Evolutionary conservation across 2,797 vertebrate species (phyloP), one percentile per base, ranked within the genome.

Genomic region (Eulemur coronatus): DNA sequence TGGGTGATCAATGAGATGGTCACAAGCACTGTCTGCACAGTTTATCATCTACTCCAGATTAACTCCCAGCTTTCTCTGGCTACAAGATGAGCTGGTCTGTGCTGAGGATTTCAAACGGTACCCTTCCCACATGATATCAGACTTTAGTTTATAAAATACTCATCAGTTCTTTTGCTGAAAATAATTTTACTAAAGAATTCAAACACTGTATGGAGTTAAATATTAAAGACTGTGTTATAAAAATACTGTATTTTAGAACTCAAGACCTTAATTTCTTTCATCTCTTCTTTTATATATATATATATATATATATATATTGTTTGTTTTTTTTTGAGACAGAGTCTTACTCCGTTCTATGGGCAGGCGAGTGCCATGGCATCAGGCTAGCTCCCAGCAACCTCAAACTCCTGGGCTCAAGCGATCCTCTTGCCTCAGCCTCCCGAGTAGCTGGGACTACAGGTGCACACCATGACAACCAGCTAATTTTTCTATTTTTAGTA

Each of bases 111-210:
- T 96, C 50, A 90, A 90, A 92, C 30, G 78, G 46, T 22, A 52
- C 50, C 78, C 14, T 57, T 55, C 20, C 50, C 43, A 52, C 1
- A 18, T 13, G 30, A 80, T 18, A 72, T 10, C 30, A 88, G 43
- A 50, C n/a, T 92, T 89, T 14, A 90, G 10, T 73, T 63, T 90
- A 33, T n/a, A 95, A 87, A 95, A 63, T 81, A 96, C 28, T 50
- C 35, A 84, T 38, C 24, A 92, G 76, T 61, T 46, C 28, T 87
- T 75, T 87, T 46, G 95, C 72, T 93, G 72, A 90, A 96, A 82
- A 75, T 57, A 94, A 88, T 24, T 73, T 55, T 57, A 46, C 18
- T 50, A 55, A 84, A 84, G 43, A 84, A 91, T 91, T 84, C 55
- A 78, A 81, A 92, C 46, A 41, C 41, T 57, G 30, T 46, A 70